Evolutionary conservation across 1,140 invertebrate genomes (phyloP).

Genomic region (Diprion similis): DNA sequence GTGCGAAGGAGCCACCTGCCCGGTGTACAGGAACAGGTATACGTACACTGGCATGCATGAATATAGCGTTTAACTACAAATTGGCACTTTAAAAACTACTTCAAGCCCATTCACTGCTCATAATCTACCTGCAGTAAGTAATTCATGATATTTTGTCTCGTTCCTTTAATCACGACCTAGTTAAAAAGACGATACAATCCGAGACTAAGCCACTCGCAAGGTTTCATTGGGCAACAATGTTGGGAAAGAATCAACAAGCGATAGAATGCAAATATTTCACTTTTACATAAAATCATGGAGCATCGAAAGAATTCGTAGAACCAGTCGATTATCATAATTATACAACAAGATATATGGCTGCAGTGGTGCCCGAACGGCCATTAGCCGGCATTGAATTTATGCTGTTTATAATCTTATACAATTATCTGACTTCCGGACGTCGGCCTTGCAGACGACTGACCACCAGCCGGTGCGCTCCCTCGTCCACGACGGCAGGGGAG

Average conservation of each 20-base stretch:
- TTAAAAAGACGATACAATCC: background rate
- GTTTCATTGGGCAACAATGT: too few species aligned
- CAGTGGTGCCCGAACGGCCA: background rate
- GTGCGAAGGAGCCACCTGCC: background rate
- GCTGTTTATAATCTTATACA: constrained; percentile 5
- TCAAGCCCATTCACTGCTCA: background rate
- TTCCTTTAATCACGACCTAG: background rate
- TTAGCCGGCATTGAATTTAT: background rate
- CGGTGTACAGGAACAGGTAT: background rate
- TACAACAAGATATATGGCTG: too few species aligned
- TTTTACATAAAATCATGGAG: too few species aligned
- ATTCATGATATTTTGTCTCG: background rate
- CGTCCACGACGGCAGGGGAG: background rate
- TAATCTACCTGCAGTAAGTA: background rate
- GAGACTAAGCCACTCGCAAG: too few species aligned
- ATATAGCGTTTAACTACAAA: background rate
- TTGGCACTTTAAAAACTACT: background rate
- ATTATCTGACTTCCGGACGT: constrained; percentile 5
- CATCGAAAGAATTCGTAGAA: too few species aligned
- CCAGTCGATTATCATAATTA: too few species aligned
- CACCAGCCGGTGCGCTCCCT: background rate
- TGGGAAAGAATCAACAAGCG: too few species aligned
- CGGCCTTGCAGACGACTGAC: constrained; percentile 4
- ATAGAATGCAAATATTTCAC: too few species aligned
- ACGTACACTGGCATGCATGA: too few species aligned